Evolutionary conservation across 2,797 vertebrate species (phyloP).

Genomic region (Vespertilio murinus): DNA sequence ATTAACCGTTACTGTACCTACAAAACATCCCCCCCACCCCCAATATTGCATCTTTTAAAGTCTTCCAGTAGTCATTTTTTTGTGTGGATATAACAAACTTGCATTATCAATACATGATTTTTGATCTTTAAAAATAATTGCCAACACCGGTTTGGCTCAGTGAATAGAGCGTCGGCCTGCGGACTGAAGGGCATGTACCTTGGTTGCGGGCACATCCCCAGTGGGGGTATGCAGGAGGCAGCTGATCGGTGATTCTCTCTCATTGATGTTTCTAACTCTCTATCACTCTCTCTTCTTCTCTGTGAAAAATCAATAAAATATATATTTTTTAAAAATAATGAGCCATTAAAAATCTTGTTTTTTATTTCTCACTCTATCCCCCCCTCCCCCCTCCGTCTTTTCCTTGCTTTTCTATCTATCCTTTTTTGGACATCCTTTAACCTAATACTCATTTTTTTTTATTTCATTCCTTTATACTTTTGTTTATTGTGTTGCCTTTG

Average conservation of each 20-base stretch:
- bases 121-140: background rate
- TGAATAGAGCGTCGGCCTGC: too few species aligned
- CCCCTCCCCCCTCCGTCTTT: fast-evolving
- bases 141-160: too few species aligned
- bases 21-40: background rate
- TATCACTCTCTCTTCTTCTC: too few species aligned
- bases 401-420: too few species aligned
- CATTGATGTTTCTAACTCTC: too few species aligned
- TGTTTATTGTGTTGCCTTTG: background rate
- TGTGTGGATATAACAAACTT: background rate
- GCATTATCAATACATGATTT: background rate
- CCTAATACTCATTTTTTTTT: background rate
- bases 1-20: background rate
- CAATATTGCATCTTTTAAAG: background rate
- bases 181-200: too few species aligned
- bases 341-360: background rate
- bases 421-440: background rate
- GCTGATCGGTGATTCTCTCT: too few species aligned
- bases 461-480: background rate
- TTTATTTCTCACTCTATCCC: too few species aligned
- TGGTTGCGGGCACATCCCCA: too few species aligned
- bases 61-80: background rate
- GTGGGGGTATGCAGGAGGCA: too few species aligned
- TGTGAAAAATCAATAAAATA: too few species aligned
- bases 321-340: background rate